Base-by-base conservation (phyloP, 2,113 vertebrate genomes). In the Labeo catla region DNA sequence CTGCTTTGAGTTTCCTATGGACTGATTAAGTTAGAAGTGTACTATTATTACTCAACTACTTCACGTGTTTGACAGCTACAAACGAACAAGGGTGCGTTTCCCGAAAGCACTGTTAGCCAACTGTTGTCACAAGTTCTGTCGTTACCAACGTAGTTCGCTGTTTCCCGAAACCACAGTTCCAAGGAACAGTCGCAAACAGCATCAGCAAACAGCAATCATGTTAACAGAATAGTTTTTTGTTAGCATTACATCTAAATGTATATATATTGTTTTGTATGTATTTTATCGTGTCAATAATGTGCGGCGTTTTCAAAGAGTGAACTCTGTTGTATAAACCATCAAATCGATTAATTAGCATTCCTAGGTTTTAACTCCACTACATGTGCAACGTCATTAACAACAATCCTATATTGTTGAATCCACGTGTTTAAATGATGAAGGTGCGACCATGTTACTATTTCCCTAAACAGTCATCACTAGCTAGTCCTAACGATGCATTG, bases 1-100 rank as follows among this genome's bases (percentile, higher is more conserved):
- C 89, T 88, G 86, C 87, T 83, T 88, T 81, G 47, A 87, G 86
- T 83, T 86, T 77, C 52, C 76, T 81, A 73, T 10, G 77, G 77
- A 76, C 76, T 50, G 39, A 77, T 54, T 83, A 61, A 66, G 59
- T 79, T 65, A 82, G 34, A 89, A 36, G 52, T 88, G 84, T 76
- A 81, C 52, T 83, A 52, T 59, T 72, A 72, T 68, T 39, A 84
- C 52, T 28, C 6, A 73, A 86, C 68, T 76, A 82, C 65, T 86
- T 65, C 39, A 34, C 15, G 19, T 68, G 8, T 73, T 23, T 81
- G 88, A 73, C 85, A 86, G 89, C 86, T 57, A 86, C 89, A 89
- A 84, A 70, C 9, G 19, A 68, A 82, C 21, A 19, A 52, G 47
- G 74, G 76, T 77, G 76, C 7, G 23, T 77, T 77, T 54, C 50